Base-by-base conservation (phyloP, 2,888 invertebrate genomes). In the Tillus elongatus region DNA sequence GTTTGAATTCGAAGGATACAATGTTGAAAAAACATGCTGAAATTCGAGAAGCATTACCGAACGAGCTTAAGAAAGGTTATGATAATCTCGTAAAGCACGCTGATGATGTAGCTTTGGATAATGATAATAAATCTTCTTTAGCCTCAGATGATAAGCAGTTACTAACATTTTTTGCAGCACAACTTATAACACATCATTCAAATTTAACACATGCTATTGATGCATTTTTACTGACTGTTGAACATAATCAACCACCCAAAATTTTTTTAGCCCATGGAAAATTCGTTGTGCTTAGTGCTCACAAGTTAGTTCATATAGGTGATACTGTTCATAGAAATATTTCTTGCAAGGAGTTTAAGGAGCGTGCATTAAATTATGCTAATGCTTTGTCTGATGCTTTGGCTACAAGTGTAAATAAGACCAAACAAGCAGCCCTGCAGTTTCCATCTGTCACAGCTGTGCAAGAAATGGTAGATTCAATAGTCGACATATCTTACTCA, bases 191-290 rank as follows among this genome's bases (percentile, higher is more conserved):
- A 9, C 90, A 92, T 62, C 82, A 87, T 53, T 79, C 79, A 13
- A 82, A 86, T 60, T 72, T 96, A 31, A 81, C 86, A 43, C 83
- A 86, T 49, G 88, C 92, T 10, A 90, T 95, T 38, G 92, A 92
- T 56, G 88, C 89, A 0, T 95, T 96, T 68, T 73, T 95, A 31
- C 77, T 84, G 52, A 87, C 90, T 3, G 86, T 96, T 27, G 90
- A 91, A 56, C 85, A 84, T 64, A 92, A 91, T 56, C 89, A 92
- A 60, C 91, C 92, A 26, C 95, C 96, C 0, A 88, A 89, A 65
- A 83, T 82, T 44, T 93, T 93, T 64, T 80, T 95, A 35, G 89
- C 90, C 9, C 88, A 92, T 61, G 88, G 90, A 35, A 95, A 95
- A 64, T 91, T 91, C 64, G 91, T 96, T 6, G 88, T 95, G 19